Conservation (phyloP, 2,113 vertebrate species). For the Paracanthobrama guichenoti region DNA sequence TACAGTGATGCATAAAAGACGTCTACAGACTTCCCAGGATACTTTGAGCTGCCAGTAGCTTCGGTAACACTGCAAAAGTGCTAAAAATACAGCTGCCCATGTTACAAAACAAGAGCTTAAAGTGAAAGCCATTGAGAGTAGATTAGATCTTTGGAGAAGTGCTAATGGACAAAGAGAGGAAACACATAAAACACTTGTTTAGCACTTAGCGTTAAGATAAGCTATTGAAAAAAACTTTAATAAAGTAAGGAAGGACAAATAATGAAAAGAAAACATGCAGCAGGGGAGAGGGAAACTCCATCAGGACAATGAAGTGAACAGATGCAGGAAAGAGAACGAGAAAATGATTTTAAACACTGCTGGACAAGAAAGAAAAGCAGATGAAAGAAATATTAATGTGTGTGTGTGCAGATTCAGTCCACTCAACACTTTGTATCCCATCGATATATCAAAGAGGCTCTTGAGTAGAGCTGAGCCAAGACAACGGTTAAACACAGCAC, state of each 20-base stretch:
- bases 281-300: neutral
- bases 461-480: conserved; percentile 2
- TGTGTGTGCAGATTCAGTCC: neutral
- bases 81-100: conserved; percentile 22
- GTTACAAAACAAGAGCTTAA: conserved; percentile 46
- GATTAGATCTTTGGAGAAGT: conserved; percentile 34
- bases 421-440: conserved; percentile 37
- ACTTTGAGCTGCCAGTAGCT: neutral
- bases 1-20: neutral
- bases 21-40: conserved; percentile 1
- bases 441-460: conserved; percentile 38
- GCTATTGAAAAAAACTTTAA: neutral
- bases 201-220: neutral
- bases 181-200: neutral
- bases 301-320: neutral
- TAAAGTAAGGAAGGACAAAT: neutral
- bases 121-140: conserved; percentile 31
- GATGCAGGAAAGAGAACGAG: neutral
- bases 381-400: conserved; percentile 38
- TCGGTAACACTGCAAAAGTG: neutral
- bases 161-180: conserved; percentile 25
- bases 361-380: conserved; percentile 41
- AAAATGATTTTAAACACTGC: neutral
- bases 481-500: conserved; percentile 7
- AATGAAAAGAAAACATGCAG: neutral